These are phyloP conservation scores for Meandrusa payeni DNA, from an alignment of 2,888 invertebrate genomes.

Conservation along the genomic window DNA sequence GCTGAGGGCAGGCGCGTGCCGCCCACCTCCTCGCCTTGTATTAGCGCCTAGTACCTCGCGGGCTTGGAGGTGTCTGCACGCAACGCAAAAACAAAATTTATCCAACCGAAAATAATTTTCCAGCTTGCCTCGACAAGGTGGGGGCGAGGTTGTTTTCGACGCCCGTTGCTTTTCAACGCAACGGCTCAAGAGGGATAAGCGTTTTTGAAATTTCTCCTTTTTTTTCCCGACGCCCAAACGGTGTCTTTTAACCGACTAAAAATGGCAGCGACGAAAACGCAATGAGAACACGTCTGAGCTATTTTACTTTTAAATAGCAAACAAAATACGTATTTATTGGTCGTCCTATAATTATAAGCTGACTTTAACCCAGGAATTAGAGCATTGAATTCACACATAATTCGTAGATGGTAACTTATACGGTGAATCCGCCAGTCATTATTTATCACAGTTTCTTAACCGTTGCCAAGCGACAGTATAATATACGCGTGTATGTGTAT, in stretches of 20 bases:
- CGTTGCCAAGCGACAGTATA: too few species aligned
- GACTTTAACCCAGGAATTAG: too few species aligned
- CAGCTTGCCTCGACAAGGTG: constrained; percentile 13
- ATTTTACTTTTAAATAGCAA: too few species aligned
- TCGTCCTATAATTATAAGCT: too few species aligned
- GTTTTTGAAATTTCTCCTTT: constrained; percentile 16
- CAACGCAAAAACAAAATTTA: constrained; percentile 61
- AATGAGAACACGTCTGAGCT: too few species aligned
- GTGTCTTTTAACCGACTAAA: not conserved
- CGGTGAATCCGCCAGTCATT: too few species aligned
- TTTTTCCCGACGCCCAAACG: constrained; percentile 7
- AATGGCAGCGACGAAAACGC: constrained; percentile 4
- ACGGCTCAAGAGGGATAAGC: constrained; percentile 10
- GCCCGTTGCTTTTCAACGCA: constrained; percentile 14
- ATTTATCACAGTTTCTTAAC: too few species aligned
- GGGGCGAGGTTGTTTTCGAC: constrained; percentile 15
- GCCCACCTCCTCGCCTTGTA: constrained; percentile 64
- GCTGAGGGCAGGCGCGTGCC: constrained; percentile 39
- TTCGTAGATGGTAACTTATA: too few species aligned
- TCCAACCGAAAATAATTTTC: constrained; percentile 45
- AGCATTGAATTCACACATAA: too few species aligned
- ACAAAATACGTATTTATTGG: too few species aligned
- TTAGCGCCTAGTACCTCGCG: constrained; percentile 65
- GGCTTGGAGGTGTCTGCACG: constrained; percentile 65
- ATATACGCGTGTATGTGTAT: too few species aligned